Percentiles rank a stretch among this genome's conserved stretches.
Conservation (phyloP, 2,113 vertebrate genomes). For the Pituophis catenifer region DNA sequence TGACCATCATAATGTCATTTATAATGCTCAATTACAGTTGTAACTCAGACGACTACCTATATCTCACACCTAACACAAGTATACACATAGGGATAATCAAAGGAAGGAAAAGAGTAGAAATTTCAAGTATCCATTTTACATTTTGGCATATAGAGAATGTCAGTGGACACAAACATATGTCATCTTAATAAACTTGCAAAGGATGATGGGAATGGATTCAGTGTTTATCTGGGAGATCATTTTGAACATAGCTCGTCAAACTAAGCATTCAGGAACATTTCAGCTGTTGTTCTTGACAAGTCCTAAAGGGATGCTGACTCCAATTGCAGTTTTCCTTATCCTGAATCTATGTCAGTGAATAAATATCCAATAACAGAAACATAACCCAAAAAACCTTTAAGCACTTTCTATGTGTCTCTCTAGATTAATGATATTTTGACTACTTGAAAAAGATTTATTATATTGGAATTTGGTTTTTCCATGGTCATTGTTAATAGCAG, state of each 20-base stretch:
- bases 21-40: not conserved
- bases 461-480: constrained; percentile 57
- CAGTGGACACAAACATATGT: not conserved
- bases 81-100: not conserved
- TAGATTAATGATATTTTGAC: constrained; percentile 58
- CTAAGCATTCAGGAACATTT: constrained; percentile 30
- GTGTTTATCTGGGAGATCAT: constrained; percentile 19
- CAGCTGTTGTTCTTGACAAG: constrained; percentile 46
- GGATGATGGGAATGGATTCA: not conserved
- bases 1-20: not conserved
- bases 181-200: not conserved
- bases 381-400: constrained; percentile 49
- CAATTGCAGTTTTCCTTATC: constrained; percentile 49
- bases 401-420: constrained; percentile 58
- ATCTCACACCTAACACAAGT: not conserved
- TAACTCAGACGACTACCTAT: not conserved
- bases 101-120: not conserved
- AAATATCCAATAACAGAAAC: constrained; percentile 55
- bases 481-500: constrained; percentile 41
- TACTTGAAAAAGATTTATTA: constrained; percentile 61
- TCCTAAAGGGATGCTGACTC: constrained; percentile 51
- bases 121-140: not conserved
- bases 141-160: not conserved
- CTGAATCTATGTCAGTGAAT: constrained; percentile 55
- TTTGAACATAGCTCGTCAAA: constrained; percentile 25